These are phyloP conservation scores for Leptodactylus fallax DNA, from an alignment of 2,797 vertebrate species.

Conservation along the genomic window DNA sequence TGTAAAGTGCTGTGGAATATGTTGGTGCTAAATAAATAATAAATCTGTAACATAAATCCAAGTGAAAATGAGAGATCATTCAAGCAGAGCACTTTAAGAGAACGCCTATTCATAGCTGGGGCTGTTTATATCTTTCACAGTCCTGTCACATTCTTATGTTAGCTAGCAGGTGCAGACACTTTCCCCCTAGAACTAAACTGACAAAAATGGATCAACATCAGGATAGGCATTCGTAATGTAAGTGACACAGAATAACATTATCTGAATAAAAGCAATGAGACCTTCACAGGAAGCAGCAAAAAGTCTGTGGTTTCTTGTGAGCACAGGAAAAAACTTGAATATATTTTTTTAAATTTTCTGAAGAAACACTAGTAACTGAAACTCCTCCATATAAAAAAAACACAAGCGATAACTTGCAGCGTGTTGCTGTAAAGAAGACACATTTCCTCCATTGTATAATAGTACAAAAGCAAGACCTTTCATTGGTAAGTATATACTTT, in stretches of 20 bases:
- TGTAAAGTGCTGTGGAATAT: too few relatives aligned
- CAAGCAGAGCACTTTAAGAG: background rate
- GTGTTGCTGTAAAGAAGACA: background rate
- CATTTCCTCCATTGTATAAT: background rate
- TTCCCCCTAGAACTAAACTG: slow-evolving; percentile 14
- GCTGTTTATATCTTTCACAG: slow-evolving; percentile 24
- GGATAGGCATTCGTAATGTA: background rate
- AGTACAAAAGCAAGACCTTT: background rate
- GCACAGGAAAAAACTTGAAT: background rate
- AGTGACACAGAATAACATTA: slow-evolving; percentile 29
- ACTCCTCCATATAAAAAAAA: slow-evolving; percentile 9
- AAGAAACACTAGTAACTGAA: slow-evolving; percentile 17
- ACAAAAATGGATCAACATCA: slow-evolving; percentile 26
- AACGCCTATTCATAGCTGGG: slow-evolving; percentile 18
- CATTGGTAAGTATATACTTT: slow-evolving; percentile 39
- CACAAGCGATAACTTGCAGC: background rate
- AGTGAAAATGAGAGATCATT: background rate
- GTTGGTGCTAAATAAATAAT: too few relatives aligned
- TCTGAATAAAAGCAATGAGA: slow-evolving; percentile 27
- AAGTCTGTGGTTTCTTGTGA: slow-evolving; percentile 66
- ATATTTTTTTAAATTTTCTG: slow-evolving; percentile 13
- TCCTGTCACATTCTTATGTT: slow-evolving; percentile 17
- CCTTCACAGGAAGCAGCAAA: slow-evolving; percentile 54
- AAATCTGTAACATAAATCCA: slow-evolving; percentile 18
- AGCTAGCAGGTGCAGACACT: slow-evolving; percentile 33